These are phyloP conservation scores for Trichogramma evanescens DNA, from an alignment of 2,888 invertebrate species.

Conservation along the genomic window DNA sequence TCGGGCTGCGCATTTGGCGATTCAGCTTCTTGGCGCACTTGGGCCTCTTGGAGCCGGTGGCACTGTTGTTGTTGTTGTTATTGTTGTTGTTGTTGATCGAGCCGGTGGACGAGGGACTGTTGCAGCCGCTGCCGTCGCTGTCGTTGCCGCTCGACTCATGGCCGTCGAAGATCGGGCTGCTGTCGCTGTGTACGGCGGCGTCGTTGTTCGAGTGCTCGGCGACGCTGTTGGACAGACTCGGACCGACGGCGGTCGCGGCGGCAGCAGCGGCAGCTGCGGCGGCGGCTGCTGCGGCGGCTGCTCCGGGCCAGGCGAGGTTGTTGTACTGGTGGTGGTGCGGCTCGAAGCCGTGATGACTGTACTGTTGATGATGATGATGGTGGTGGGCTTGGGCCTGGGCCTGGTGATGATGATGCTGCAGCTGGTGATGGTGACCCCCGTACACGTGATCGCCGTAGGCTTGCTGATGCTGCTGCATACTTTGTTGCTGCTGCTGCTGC, in stretches of 20 bases:
- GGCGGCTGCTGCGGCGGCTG: constrained; percentile 24
- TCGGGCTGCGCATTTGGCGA: constrained; percentile 30
- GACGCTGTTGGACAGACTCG: constrained; percentile 32
- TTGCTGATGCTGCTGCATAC: constrained; percentile 5
- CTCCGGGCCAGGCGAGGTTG: constrained; percentile 40
- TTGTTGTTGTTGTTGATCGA: constrained; percentile 41
- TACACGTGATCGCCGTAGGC: not conserved
- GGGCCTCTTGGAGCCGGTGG: constrained; percentile 13
- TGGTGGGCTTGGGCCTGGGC: constrained; percentile 46
- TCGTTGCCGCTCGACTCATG: constrained; percentile 43
- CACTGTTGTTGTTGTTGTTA: constrained; percentile 21
- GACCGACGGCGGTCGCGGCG: constrained; percentile 22
- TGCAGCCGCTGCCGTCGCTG: constrained; percentile 58
- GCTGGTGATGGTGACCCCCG: constrained; percentile 26
- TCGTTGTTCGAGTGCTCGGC: constrained; percentile 26
- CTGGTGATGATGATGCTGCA: constrained; percentile 34
- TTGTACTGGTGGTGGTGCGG: constrained; percentile 49
- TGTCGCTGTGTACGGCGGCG: constrained; percentile 17
- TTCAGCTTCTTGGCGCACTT: no score
- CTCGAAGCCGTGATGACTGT: constrained; percentile 32
- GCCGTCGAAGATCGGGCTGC: constrained; percentile 56
- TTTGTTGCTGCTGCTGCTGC: constrained; percentile 9
- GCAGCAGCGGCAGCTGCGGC: constrained; percentile 20
- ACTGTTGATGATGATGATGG: constrained; percentile 46
- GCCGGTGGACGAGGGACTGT: constrained; percentile 41